A percentile compares a stretch with the other conserved stretches of the same genome.
phyloP scores from a whole-genome alignment of 30 jellyfish, hydroid and myxozoan genomes.

The Mastigias papua region DNA sequence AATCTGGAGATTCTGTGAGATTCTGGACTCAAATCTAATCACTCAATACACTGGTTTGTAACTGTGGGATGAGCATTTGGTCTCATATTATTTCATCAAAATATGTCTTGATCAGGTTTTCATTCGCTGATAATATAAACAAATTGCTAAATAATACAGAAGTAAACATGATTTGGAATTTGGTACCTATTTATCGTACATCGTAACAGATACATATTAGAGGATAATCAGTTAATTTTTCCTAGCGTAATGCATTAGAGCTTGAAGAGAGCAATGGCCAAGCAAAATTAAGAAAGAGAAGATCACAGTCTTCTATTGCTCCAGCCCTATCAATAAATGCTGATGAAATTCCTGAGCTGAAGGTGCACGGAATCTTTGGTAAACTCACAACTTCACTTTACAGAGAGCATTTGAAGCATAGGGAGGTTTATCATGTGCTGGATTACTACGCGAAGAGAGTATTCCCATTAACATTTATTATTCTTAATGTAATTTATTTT shows the following conservation, averaged over 20 bases:
- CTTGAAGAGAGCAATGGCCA: neutral
- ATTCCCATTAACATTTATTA: slow-evolving; percentile 61
- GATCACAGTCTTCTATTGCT: neutral
- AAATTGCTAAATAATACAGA: no score
- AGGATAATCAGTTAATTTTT: no score
- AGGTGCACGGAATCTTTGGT: slow-evolving; percentile 7
- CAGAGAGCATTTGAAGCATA: slow-evolving; percentile 43
- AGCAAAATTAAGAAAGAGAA: neutral
- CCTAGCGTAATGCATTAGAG: neutral
- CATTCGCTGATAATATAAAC: no score
- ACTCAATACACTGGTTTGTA: no score
- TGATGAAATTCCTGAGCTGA: slow-evolving; percentile 4
- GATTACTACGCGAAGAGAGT: slow-evolving; percentile 45
- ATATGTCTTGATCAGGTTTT: no score
- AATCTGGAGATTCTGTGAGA: no score
- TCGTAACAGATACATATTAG: no score
- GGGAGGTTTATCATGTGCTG: slow-evolving; percentile 52
- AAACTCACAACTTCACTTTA: slow-evolving; percentile 1
- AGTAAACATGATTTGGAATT: no score
- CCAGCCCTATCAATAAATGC: neutral
- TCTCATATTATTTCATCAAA: no score
- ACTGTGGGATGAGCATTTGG: no score
- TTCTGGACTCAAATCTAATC: no score
- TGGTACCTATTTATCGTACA: no score
- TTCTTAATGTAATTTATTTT: slow-evolving; percentile 53